Conservation (phyloP, 2,113 vertebrate species). For the Microcebus jonahi region DNA sequence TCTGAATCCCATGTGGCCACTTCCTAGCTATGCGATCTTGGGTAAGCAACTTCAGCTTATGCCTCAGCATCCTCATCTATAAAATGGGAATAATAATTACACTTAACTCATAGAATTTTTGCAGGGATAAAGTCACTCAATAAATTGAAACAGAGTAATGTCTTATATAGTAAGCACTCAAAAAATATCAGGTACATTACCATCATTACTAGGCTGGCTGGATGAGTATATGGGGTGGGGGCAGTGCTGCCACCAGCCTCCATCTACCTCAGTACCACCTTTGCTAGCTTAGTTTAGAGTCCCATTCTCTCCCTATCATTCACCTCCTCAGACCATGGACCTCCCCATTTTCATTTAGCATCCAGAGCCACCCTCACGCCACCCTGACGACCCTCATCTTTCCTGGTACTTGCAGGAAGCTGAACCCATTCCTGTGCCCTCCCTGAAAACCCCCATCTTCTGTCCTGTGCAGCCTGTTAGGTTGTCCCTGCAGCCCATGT, state of each 20-base stretch:
- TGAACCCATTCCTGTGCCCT: not conserved
- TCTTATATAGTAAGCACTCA: not conserved
- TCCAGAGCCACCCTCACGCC: not conserved
- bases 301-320: not conserved
- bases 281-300: not conserved
- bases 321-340: not conserved
- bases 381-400: not conserved
- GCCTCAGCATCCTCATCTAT: not conserved
- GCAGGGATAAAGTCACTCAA: not conserved
- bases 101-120: not conserved
- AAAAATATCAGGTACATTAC: not conserved
- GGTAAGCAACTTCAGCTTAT: not conserved
- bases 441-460: not conserved
- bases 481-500: not conserved
- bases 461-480: not conserved
- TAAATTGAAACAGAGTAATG: not conserved
- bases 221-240: not conserved
- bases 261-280: not conserved
- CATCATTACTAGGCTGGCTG: not conserved
- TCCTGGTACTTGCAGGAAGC: constrained; percentile 10
- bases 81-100: not conserved
- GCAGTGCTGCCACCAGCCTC: too few species aligned
- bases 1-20: not conserved
- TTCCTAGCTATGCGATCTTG: not conserved
- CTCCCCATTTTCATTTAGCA: not conserved